Evolutionary conservation across 2,888 invertebrate species (phyloP).

Genomic region (Caenorhabditis panamensis): DNA sequence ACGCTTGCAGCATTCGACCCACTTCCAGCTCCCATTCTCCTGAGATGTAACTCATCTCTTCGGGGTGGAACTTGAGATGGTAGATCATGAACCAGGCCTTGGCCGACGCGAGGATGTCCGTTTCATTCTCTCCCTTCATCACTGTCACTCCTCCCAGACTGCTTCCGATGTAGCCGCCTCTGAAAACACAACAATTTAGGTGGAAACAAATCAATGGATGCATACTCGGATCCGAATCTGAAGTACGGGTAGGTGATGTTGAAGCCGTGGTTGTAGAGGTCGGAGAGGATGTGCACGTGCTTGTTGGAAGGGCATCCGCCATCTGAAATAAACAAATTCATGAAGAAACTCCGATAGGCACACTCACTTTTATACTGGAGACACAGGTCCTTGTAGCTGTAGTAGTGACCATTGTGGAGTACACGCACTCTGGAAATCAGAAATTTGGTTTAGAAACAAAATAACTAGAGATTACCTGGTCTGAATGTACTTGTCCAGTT

Average conservation of each 20-base stretch:
- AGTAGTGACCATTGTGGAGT: slow-evolving; percentile 70
- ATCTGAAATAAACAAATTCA: slow-evolving; percentile 25
- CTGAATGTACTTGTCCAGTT: slow-evolving; percentile 77
- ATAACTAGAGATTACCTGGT: slow-evolving; percentile 53
- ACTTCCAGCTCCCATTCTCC: slow-evolving; percentile 80
- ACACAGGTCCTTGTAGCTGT: slow-evolving; percentile 79
- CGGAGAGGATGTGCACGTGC: slow-evolving; percentile 78
- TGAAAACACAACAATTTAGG: slow-evolving; percentile 60
- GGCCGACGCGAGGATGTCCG: slow-evolving; percentile 72
- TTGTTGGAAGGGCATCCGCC: slow-evolving; percentile 76
- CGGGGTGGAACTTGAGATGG: slow-evolving; percentile 80
- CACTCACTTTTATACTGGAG: slow-evolving; percentile 73
- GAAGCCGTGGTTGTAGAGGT: slow-evolving; percentile 76
- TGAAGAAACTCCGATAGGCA: background rate
- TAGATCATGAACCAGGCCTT: slow-evolving; percentile 81
- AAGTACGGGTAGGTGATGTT: slow-evolving; percentile 80
- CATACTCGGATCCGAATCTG: slow-evolving; percentile 78
- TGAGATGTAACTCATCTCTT: slow-evolving; percentile 78
- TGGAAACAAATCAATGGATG: no score
- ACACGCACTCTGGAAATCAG: slow-evolving; percentile 65
- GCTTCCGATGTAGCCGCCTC: slow-evolving; percentile 78
- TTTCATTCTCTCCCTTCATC: slow-evolving; percentile 72
- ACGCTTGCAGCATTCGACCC: slow-evolving; percentile 69
- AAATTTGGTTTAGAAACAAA: background rate
- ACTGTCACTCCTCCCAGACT: slow-evolving; percentile 79